Conservation (phyloP, 2,888 invertebrate genomes). For the Ptychoptera contaminata region DNA sequence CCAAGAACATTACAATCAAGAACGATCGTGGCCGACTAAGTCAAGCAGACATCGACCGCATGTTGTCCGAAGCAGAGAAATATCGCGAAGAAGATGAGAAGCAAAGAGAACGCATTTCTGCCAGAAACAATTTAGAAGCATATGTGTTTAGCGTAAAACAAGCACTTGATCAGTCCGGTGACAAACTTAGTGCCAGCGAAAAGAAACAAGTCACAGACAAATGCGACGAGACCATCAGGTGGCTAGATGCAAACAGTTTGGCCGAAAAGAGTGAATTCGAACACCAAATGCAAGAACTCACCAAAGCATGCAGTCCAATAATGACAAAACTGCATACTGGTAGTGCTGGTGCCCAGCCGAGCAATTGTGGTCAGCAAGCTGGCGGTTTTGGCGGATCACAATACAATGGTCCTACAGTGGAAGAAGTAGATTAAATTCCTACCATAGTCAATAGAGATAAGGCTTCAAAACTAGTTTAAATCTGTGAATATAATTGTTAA, state of each 20-base stretch:
- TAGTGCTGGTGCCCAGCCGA: slow-evolving; percentile 4
- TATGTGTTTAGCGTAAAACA: slow-evolving; percentile 56
- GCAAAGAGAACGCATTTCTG: slow-evolving; percentile 43
- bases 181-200: slow-evolving; percentile 45
- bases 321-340: slow-evolving; percentile 33
- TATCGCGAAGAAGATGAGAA: slow-evolving; percentile 53
- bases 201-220: slow-evolving; percentile 49
- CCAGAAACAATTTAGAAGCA: slow-evolving; percentile 51
- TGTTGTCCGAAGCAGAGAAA: slow-evolving; percentile 52
- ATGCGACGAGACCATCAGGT: slow-evolving; percentile 46
- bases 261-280: slow-evolving; percentile 66
- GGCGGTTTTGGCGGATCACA: slow-evolving; percentile 45
- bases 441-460: too few relatives aligned
- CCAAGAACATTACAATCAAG: slow-evolving; percentile 63
- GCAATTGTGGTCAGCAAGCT: slow-evolving; percentile 33
- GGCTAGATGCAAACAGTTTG: slow-evolving; percentile 61
- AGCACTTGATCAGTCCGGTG: slow-evolving; percentile 46
- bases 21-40: slow-evolving; percentile 70
- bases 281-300: slow-evolving; percentile 22
- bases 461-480: background rate
- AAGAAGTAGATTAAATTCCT: background rate
- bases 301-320: slow-evolving; percentile 27
- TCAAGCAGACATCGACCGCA: slow-evolving; percentile 63
- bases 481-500: slow-evolving; percentile 29
- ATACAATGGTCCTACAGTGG: background rate